Conservation (phyloP, 2,797 vertebrate genomes). For the Stomatorhinus walkeri region DNA sequence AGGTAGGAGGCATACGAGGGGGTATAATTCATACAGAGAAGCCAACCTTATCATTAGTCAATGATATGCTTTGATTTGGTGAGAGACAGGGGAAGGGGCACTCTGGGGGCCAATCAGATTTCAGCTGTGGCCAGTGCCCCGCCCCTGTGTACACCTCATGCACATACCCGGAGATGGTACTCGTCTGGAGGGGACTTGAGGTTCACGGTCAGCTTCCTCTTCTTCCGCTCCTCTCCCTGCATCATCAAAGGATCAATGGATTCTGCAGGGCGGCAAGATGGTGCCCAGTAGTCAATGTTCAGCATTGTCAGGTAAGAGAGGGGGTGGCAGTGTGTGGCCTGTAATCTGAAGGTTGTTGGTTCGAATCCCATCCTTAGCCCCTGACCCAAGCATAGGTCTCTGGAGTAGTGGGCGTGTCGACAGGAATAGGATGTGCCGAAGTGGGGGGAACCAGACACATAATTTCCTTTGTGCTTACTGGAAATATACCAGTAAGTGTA, state of each 20-base stretch:
- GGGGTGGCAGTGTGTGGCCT: background rate
- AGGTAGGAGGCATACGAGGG: background rate
- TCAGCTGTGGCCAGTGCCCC: background rate
- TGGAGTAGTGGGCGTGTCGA: background rate
- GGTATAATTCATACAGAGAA: background rate
- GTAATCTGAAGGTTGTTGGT: background rate
- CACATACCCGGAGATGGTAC: constrained; percentile 44
- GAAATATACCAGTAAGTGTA: background rate
- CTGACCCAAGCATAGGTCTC: background rate
- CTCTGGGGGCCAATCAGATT: background rate
- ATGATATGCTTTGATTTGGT: background rate
- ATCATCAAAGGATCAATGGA: constrained; percentile 36
- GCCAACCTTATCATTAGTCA: background rate
- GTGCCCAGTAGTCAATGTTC: background rate
- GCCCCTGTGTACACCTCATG: background rate
- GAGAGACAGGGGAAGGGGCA: background rate
- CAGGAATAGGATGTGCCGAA: background rate
- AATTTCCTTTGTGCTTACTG: background rate
- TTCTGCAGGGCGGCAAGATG: constrained; percentile 17
- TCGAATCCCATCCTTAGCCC: background rate
- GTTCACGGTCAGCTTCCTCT: constrained; percentile 41
- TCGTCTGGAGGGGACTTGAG: constrained; percentile 38
- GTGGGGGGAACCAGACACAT: background rate
- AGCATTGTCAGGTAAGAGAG: background rate
- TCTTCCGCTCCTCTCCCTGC: constrained; percentile 43